Evolutionary conservation across 2,888 invertebrate species (phyloP), one percentile per base, ranked within the genome.

Genomic region (Cataglyphis cursor): DNA sequence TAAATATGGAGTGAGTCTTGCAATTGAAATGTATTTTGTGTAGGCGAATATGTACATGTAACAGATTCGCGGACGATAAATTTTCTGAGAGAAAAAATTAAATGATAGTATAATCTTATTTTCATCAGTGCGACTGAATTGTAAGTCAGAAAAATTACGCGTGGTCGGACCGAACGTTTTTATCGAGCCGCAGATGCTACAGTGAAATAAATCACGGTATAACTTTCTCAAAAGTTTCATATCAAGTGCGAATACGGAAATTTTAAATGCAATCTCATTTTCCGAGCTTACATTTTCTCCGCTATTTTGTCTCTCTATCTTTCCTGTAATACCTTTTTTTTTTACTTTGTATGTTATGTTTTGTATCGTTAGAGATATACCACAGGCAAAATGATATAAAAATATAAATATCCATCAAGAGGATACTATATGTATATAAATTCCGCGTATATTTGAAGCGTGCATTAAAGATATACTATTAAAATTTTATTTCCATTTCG

Each of bases 21-120:
- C 35, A 57, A 86, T 78, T 86, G 54, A 57, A 21, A 74, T 28
- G 24, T 41, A 62, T 68, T 31, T 35, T 44, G n/a, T 41, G 21
- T 4, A 12, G 6, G 24, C 21, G 44, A 15, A 41, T 41, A 24
- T 24, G 44, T 31, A 41, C 44, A 18, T 21, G 28, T 38, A 66
- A 54, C 24, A 10, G n/a, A 61, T 61, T 4, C 41, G 61, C 6
- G 10, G 10, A 48, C 21, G 21, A 24, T 3, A n/a, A n/a, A 61
- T 65, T 62, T 72, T 48, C 62, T 59, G 18, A 3, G 15, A 68
- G 8, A 38, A 51, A 31, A 28, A 57, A 74, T 44, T 68, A 68
- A 75, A 84, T 51, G 28, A 66, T 44, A 66, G 51, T 66, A n/a
- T 48, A 66, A 61, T 70, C 21, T 80, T 31, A 59, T 68, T 41